phyloP scores from a whole-genome alignment of 2,888 invertebrate genomes.

The Pyrgus malvae region DNA sequence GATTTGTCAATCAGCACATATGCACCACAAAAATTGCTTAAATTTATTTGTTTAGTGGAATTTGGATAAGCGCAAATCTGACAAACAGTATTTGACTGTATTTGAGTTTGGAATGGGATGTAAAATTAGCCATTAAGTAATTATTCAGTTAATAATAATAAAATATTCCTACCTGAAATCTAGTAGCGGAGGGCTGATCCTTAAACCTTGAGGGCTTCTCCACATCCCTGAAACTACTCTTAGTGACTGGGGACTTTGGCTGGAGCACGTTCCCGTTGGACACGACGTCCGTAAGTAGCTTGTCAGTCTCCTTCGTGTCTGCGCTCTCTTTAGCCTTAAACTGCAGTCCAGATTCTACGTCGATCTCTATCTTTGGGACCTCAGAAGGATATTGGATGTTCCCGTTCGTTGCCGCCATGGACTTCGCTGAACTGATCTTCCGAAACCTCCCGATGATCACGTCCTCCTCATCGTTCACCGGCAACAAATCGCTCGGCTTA shows the following conservation, averaged over 20 bases:
- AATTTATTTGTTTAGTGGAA: too few relatives aligned
- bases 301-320: constrained; percentile 65
- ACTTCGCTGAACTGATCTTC: constrained; percentile 78
- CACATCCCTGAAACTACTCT: constrained; percentile 83
- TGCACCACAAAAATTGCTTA: too few relatives aligned
- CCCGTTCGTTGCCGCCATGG: constrained; percentile 78
- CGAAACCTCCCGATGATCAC: constrained; percentile 76
- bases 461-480: constrained; percentile 68
- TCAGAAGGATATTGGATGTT: constrained; percentile 72
- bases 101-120: too few relatives aligned
- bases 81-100: too few relatives aligned
- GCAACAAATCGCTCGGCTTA: constrained; percentile 47
- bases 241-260: constrained; percentile 64
- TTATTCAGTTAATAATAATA: too few relatives aligned
- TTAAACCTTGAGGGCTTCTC: constrained; percentile 84
- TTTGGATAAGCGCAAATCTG: too few relatives aligned
- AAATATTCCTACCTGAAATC: constrained; percentile 77
- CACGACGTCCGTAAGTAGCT: constrained; percentile 48
- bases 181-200: constrained; percentile 82
- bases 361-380: constrained; percentile 51
- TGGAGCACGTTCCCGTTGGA: constrained; percentile 47
- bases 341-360: constrained; percentile 64
- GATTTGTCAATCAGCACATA: too few relatives aligned
- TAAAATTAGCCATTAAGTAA: too few relatives aligned
- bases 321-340: constrained; percentile 53